A percentile compares a stretch with the other conserved stretches of the same genome.
These are phyloP conservation scores for Crocodylus rhombifer DNA, from an alignment of 2,797 vertebrate species.

Conservation along the genomic window DNA sequence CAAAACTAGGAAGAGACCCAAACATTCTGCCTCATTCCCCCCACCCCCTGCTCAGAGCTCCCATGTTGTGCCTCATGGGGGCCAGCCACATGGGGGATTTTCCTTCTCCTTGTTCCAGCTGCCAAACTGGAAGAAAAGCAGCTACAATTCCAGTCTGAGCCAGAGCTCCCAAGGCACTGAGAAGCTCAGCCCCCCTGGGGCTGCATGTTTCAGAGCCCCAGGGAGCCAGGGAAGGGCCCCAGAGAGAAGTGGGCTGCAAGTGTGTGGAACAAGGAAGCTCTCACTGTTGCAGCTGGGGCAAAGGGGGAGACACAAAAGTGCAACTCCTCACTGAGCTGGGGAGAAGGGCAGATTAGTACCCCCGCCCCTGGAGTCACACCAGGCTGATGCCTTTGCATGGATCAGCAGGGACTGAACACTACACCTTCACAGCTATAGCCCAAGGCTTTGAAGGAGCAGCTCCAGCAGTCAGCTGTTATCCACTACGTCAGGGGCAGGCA, in stretches of 20 bases:
- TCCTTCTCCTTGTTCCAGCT: neutral
- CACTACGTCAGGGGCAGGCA: too few relatives aligned
- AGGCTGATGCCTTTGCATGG: neutral
- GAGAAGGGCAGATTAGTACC: too few relatives aligned
- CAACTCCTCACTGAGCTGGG: neutral
- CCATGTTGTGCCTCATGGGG: neutral
- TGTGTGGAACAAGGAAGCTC: neutral
- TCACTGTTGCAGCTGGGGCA: too few relatives aligned
- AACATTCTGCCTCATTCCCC: too few relatives aligned
- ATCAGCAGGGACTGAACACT: neutral
- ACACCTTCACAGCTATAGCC: neutral
- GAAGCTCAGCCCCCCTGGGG: neutral
- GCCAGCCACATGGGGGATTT: neutral
- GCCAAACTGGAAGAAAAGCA: neutral
- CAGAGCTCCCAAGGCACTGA: neutral
- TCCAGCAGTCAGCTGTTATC: neutral
- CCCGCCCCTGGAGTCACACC: too few relatives aligned
- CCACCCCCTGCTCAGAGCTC: too few relatives aligned
- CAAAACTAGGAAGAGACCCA: too few relatives aligned
- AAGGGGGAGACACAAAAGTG: too few relatives aligned
- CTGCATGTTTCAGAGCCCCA: too few relatives aligned
- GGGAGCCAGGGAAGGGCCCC: too few relatives aligned
- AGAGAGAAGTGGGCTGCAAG: neutral
- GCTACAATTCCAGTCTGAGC: too few relatives aligned
- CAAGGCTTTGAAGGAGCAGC: neutral